Conservation (phyloP, 2,113 vertebrate genomes). For the Coptodon bakossiorum region DNA sequence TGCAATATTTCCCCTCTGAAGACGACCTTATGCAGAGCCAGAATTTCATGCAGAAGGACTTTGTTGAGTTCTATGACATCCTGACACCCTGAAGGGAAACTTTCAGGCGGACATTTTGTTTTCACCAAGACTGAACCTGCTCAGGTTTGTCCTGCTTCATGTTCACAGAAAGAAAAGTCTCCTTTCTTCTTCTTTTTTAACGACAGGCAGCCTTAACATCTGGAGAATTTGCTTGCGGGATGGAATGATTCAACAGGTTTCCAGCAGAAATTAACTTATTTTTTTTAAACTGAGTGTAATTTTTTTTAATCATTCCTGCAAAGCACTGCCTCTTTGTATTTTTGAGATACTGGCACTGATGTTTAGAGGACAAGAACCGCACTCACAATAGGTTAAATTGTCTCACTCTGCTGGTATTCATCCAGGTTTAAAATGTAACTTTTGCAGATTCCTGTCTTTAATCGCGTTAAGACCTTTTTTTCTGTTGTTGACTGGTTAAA, state of each 20-base stretch:
- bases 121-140: background rate
- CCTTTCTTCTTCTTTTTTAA: background rate
- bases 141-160: conserved; percentile 35
- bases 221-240: background rate
- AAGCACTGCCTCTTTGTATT: background rate
- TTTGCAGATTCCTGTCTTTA: background rate
- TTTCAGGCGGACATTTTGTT: conserved; percentile 23
- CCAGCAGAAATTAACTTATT: background rate
- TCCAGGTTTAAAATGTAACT: background rate
- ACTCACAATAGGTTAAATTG: background rate
- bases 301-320: background rate
- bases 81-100: conserved; percentile 53
- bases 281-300: background rate
- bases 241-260: background rate
- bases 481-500: background rate
- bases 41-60: conserved; percentile 85
- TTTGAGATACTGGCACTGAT: background rate
- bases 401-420: background rate
- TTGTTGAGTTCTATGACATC: conserved; percentile 79
- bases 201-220: conserved; percentile 6
- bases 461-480: background rate
- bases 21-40: conserved; percentile 81
- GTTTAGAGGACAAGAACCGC: background rate
- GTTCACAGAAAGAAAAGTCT: background rate
- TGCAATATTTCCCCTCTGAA: conserved; percentile 85